Conservation (phyloP, 2,113 vertebrate genomes). For the Nibea albiflora region DNA sequence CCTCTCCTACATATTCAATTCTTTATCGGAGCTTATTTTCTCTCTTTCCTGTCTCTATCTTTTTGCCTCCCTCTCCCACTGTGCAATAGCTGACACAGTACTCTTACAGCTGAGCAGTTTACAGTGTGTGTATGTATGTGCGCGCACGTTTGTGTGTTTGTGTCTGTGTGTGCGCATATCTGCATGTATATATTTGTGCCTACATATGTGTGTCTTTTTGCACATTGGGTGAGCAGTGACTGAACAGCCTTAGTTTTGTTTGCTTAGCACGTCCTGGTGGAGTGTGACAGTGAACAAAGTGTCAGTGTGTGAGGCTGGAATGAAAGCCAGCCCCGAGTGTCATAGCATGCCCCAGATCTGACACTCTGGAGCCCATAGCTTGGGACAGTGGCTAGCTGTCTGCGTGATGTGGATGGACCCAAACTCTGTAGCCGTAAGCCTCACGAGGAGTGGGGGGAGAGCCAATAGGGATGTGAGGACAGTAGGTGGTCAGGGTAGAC, state of each 20-base stretch:
- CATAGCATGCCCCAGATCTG: slow-evolving; percentile 73
- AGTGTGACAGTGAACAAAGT: slow-evolving; percentile 84
- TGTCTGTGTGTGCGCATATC: slow-evolving; percentile 1
- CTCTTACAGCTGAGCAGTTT: slow-evolving; percentile 59
- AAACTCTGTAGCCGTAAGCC: slow-evolving; percentile 15
- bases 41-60: slow-evolving; percentile 31
- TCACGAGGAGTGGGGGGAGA: slow-evolving; percentile 23
- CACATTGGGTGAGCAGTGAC: slow-evolving; percentile 40
- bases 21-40: slow-evolving; percentile 63
- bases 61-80: slow-evolving; percentile 38
- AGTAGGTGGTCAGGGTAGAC: slow-evolving; percentile 20
- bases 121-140: slow-evolving; percentile 12
- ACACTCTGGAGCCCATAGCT: slow-evolving; percentile 49
- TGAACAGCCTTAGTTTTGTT: slow-evolving; percentile 75
- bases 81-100: slow-evolving; percentile 60
- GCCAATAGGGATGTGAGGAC: slow-evolving; percentile 21
- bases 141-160: background rate
- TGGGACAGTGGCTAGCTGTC: slow-evolving; percentile 51
- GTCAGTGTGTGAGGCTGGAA: slow-evolving; percentile 78
- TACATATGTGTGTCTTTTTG: slow-evolving; percentile 53
- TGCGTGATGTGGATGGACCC: slow-evolving; percentile 29
- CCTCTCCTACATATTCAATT: slow-evolving; percentile 69
- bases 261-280: slow-evolving; percentile 79
- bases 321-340: slow-evolving; percentile 67
- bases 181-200: slow-evolving; percentile 37